Evolutionary conservation across 2,888 invertebrate species (phyloP), one percentile per base, ranked within the genome.

Genomic region (Drosophila multiciliata): DNA sequence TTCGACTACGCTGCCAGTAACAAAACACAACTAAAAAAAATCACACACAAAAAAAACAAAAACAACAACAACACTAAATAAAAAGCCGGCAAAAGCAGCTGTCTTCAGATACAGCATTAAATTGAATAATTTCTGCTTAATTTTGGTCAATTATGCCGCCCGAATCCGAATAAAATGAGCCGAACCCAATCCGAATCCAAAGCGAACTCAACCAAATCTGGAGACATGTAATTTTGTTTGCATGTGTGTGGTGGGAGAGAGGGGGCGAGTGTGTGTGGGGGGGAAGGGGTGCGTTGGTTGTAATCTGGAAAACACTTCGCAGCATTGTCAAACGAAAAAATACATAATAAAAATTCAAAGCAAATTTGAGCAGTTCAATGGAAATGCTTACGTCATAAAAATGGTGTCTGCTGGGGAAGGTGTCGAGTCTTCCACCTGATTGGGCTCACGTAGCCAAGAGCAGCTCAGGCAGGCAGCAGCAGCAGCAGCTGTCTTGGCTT

Each of bases 91-190:
- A 68, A 73, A 72, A 69, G 59, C 63, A 55, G 70, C 66, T 69
- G 77, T 74, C 77, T 78, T 66, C 64, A 63, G 77, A 60, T 67
- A 68, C 66, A 58, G 63, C 70, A 67, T 55, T 73, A 83, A 72
- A 83, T 85, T 85, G 85, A 86, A 88, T 85, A 88, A 85, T 86
- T 70, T 79, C 76, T 77, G 76, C 73, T 88, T 88, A 88, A 85
- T 85, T 85, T 85, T 72, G 87, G 78, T 81, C 84, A 88, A 88
- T 88, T 85, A 85, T 85, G 87, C 83, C 83, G 76, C 76, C 59
- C 77, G 65, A 66, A 52, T 61, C 59, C 49, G 62, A 58, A 53
- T 67, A 23, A 59, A 48, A n/a, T 55, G 38, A 60, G 40, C 38
- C 73, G 50, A 53, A 38, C 48, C 67, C 54, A 26, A 55, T 40